A percentile compares a stretch with the other conserved stretches of the same genome.
Conservation (phyloP, 92 coral and sea anemone species). For the Siderastrea radians region DNA sequence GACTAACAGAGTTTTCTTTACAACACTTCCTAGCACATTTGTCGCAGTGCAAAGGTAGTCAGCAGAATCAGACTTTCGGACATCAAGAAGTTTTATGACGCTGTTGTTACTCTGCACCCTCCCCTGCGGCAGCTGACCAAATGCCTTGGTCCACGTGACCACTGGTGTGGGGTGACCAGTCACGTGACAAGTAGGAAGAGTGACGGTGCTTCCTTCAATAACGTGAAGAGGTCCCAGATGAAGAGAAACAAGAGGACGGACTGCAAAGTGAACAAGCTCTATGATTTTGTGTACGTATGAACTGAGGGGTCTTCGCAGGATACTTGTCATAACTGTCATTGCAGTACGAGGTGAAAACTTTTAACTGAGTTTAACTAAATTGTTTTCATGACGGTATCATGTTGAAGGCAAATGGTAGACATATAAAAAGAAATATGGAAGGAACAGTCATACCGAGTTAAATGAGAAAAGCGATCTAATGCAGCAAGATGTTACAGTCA, state of each 20-base stretch:
- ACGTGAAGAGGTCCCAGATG: conserved; percentile 44
- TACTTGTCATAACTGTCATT: no score
- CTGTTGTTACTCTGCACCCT: conserved; percentile 24
- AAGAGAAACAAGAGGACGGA: conserved; percentile 46
- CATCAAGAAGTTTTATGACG: conserved; percentile 1
- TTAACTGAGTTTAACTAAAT: no score
- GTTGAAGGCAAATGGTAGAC: no score
- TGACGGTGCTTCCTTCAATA: conserved; percentile 59
- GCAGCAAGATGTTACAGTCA: no score
- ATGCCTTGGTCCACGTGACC: conserved; percentile 72
- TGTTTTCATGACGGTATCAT: no score
- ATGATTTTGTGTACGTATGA: no score
- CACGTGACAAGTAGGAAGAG: conserved; percentile 76
- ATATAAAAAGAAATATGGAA: no score
- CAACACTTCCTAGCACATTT: conserved; percentile 38
- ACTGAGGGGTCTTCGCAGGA: no score
- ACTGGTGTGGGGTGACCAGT: conserved; percentile 63
- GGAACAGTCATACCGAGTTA: no score
- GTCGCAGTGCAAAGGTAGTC: conserved; percentile 56
- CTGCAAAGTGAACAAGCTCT: conserved; percentile 10
- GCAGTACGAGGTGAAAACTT: no score
- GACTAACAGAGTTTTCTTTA: conserved; percentile 3
- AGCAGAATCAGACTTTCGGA: conserved; percentile 43
- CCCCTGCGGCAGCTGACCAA: conserved; percentile 50
- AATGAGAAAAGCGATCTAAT: no score